Evolutionary conservation across 2,797 vertebrate species (phyloP).

Genomic region (Sternarchorhynchus goeldii): DNA sequence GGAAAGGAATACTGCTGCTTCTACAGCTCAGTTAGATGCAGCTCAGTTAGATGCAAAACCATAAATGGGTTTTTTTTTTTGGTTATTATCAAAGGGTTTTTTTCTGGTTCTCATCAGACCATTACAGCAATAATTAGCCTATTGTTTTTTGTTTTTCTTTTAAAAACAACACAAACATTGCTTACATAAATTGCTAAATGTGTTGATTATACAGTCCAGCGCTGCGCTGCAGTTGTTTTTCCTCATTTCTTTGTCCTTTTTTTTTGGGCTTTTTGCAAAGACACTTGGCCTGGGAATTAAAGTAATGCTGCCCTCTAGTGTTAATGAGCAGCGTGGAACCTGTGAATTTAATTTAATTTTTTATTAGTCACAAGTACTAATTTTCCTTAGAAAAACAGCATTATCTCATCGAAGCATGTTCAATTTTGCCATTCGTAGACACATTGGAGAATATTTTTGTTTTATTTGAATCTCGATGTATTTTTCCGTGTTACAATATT

Average conservation of each 20-base stretch:
- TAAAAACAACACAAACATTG: too few relatives aligned
- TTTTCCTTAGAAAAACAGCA: background rate
- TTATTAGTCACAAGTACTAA: background rate
- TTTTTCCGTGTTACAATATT: background rate
- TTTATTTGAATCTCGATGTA: background rate
- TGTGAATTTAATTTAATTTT: background rate
- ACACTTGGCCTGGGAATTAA: background rate
- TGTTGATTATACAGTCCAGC: too few relatives aligned
- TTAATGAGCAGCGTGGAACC: background rate
- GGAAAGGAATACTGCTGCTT: slow-evolving; percentile 10
- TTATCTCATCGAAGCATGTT: background rate
- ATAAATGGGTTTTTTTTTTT: background rate
- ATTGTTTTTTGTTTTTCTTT: background rate
- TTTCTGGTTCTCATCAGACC: background rate
- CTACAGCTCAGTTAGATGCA: slow-evolving; percentile 3
- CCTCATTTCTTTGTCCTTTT: background rate
- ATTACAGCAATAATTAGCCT: background rate
- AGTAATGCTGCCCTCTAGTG: slow-evolving; percentile 51
- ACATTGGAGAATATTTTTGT: background rate
- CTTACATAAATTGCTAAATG: too few relatives aligned
- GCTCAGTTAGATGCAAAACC: background rate
- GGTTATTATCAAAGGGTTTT: background rate
- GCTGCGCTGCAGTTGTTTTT: too few relatives aligned
- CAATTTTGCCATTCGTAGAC: background rate
- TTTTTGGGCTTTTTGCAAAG: background rate